A percentile compares a stretch with the other conserved stretches of the same genome.
Conservation (phyloP, 2,888 invertebrate species). For the Steinernema hermaphroditum region DNA sequence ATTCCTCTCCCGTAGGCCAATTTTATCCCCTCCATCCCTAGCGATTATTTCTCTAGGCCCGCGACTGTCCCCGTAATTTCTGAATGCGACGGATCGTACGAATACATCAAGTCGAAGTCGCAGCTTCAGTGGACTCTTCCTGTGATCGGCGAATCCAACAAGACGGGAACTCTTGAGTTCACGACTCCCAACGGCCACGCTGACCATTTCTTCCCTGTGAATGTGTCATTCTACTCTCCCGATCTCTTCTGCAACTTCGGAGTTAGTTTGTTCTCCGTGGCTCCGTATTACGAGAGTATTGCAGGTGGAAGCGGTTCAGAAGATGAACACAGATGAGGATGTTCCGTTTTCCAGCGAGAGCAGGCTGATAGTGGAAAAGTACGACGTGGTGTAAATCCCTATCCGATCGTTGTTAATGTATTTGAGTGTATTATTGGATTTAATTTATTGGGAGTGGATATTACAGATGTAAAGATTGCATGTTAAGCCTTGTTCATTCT, state of each 20-base stretch:
- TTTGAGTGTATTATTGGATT: not conserved
- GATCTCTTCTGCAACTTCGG: conserved; percentile 73
- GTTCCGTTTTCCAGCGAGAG: not conserved
- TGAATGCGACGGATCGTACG: conserved; percentile 93
- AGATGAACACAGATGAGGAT: not conserved
- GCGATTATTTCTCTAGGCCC: conserved; percentile 47
- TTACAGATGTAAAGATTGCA: too few relatives aligned
- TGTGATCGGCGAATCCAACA: conserved; percentile 55
- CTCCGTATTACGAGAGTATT: conserved; percentile 13
- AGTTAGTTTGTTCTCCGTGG: conserved; percentile 70
- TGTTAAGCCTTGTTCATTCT: too few relatives aligned
- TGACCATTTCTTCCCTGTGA: conserved; percentile 92
- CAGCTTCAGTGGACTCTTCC: conserved; percentile 61
- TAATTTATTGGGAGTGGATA: not conserved
- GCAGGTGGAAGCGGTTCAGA: not conserved
- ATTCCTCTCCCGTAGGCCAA: conserved; percentile 86
- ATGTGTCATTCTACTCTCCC: conserved; percentile 81
- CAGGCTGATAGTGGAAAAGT: not conserved
- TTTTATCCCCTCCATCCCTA: not conserved
- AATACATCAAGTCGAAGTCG: conserved; percentile 66
- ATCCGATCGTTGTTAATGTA: not conserved
- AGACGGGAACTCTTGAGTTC: conserved; percentile 86
- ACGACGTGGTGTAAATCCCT: not conserved
- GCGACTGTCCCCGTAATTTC: conserved; percentile 69
- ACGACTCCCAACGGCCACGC: conserved; percentile 78